Evolutionary conservation across 2,797 vertebrate species (phyloP), one percentile per base, ranked within the genome.

Genomic region (Xyrichtys novacula): DNA sequence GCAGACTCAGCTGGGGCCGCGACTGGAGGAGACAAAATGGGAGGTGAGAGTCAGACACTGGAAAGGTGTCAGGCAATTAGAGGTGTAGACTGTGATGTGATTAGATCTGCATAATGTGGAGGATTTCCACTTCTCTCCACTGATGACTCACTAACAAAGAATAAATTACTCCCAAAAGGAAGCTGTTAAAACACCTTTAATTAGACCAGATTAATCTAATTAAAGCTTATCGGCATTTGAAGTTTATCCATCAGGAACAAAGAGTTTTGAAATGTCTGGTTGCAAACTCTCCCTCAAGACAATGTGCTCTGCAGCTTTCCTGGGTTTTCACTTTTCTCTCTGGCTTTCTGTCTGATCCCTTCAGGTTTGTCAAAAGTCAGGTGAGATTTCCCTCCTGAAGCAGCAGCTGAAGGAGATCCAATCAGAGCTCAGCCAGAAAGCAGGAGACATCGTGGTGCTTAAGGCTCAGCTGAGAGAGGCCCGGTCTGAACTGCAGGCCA

Each of bases 11-110:
- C 93, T 99, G 6, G 98, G 96, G 2, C 98, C 98, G 0, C 94
- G 96, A 25, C 93, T 99, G 14, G 98, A 99, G 88, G 98, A 99
- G 92, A 98, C 97, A 60, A 97, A 98, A 85, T 99, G 98, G 97
- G 97, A 98, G 96, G 98, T 98, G 75, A 83, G 95, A 49, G 26
- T 56, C 25, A 9, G 43, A 69, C 25, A 28, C 19, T 32, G 6
- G 17, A 29, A 40, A 72, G 29, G 19, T 50, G n/a, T 57, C 20
- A 26, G 29, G 10, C 50, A 0, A 63, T 64, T 56, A 19, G 53
- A 67, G 16, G 22, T 29, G 42, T 22, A 28, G 7, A 22, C 28
- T 44, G 22, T 48, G 7, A 59, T 46, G 4, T 46, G 43, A 46
- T 46, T 46, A 46, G 5, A 25, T 12, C 11, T 46, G 40, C 40